Base-by-base conservation (phyloP, 2,797 vertebrate genomes). In the Microctenopoma steveboyesi region DNA sequence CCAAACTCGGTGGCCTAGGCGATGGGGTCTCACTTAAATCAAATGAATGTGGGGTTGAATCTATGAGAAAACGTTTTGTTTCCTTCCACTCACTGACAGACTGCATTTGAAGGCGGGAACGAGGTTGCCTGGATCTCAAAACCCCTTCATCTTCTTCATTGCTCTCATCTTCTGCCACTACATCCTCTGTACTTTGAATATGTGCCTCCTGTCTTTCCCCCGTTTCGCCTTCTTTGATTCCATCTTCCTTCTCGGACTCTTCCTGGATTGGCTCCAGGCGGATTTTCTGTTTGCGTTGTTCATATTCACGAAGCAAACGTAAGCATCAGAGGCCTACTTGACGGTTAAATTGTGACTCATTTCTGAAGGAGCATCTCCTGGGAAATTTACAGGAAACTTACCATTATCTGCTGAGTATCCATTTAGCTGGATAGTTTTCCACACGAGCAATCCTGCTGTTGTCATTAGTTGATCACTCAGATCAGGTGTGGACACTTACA, bases 241-340 rank as follows among this genome's bases (percentile, higher is more conserved):
- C 79, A 40, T 84, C 74, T 14, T 85, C 74, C 27, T 27, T 28
- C 50, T 86, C 82, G 0, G 74, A 63, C 51, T 81, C 87, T 37
- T 91, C 88, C 72, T 60, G 51, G 60, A 92, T 91, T n/a, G 82
- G n/a, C 64, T 81, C 78, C 83, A 90, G 65, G 15, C 1, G 2
- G 1, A 1, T 39, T 40, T 59, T 52, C 65, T 67, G 66, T 37
- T 48, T n/a, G 22, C 39, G 45, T 45, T 14, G 47, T 64, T 37
- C 58, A 5, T 13, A 56, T 47, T n/a, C 11, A 55, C 25, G 69
- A 2, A 39, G 22, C 12, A 39, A 15, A 68, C 42, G 54, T 15
- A 39, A 53, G 55, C 8, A 67, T 2, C 13, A 15, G 11, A 37
- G 7, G 1, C 11, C 9, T 0, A 27, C 22, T 67, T 39, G 39